Percentiles rank a stretch among this genome's conserved stretches.
Conservation (phyloP, 2,888 invertebrate genomes). For the Gasteruption jaculator region DNA sequence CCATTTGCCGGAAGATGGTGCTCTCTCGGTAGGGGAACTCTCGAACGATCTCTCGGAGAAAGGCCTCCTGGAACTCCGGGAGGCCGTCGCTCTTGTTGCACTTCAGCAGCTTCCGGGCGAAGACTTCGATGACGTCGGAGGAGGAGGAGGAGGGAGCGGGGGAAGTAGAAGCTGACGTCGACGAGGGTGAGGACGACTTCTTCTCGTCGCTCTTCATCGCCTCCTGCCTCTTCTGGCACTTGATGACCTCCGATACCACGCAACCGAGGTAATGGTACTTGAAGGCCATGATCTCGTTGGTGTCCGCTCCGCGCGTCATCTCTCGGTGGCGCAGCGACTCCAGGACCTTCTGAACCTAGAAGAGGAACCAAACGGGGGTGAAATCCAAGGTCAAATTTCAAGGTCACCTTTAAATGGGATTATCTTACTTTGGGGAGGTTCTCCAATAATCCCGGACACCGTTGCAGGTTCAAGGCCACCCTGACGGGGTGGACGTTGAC, state of each 20-base stretch:
- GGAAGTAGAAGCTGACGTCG: too few species aligned
- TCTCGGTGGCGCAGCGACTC: conserved; percentile 81
- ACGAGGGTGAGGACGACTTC: conserved; percentile 39
- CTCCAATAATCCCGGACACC: conserved; percentile 66
- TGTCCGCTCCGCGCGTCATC: conserved; percentile 76
- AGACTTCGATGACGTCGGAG: conserved; percentile 70
- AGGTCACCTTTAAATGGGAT: background rate
- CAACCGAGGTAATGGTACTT: conserved; percentile 82
- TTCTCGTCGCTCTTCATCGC: conserved; percentile 51
- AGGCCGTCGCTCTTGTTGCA: conserved; percentile 67
- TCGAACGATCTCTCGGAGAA: conserved; percentile 80
- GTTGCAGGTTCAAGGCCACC: conserved; percentile 74
- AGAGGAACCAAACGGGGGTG: too few species aligned
- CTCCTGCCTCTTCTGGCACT: conserved; percentile 65
- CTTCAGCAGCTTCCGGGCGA: conserved; percentile 72
- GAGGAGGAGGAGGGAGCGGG: too few species aligned
- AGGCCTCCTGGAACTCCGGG: conserved; percentile 60
- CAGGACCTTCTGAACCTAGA: conserved; percentile 65
- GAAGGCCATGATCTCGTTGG: conserved; percentile 87
- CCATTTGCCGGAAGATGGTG: conserved; percentile 82
- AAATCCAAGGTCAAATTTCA: background rate
- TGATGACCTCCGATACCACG: conserved; percentile 68
- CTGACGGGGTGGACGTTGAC: conserved; percentile 83
- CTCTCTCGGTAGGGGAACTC: conserved; percentile 90
- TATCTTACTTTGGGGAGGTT: conserved; percentile 65